A percentile compares a stretch with the other conserved stretches of the same genome.
phyloP scores from a whole-genome alignment of 2,113 vertebrate species.

The Lipotes vexillifer region DNA sequence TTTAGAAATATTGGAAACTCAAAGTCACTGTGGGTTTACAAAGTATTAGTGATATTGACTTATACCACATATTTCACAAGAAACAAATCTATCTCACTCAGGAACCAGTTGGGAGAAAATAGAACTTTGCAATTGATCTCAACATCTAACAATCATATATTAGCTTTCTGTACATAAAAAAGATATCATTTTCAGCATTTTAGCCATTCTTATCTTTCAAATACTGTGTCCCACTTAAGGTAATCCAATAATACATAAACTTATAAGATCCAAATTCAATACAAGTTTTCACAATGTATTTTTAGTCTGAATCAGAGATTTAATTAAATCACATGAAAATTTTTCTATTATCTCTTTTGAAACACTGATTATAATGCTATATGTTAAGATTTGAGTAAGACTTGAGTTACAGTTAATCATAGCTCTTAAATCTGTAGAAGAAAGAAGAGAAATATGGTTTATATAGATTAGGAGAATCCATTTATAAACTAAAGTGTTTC shows the following conservation, averaged over 20 bases:
- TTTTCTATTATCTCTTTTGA: background rate
- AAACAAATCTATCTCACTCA: background rate
- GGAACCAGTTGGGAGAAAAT: background rate
- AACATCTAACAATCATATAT: background rate
- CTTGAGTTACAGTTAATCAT: background rate
- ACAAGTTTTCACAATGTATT: conserved; percentile 52
- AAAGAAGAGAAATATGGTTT: background rate
- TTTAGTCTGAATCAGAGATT: background rate
- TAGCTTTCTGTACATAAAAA: background rate
- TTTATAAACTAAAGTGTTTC: background rate
- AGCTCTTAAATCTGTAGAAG: background rate
- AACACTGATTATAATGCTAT: background rate
- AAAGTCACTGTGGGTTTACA: background rate
- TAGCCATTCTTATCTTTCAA: conserved; percentile 65
- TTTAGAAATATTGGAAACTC: background rate
- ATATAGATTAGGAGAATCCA: background rate
- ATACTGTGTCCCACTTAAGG: conserved; percentile 14
- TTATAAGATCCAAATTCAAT: conserved; percentile 64
- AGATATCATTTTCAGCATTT: background rate
- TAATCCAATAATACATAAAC: conserved; percentile 46
- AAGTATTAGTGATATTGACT: background rate
- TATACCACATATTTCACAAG: background rate
- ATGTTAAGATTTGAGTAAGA: background rate
- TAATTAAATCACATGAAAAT: background rate
- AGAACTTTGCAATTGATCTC: conserved; percentile 19